Evolutionary conservation across 37 sponge, comb jelly and placozoan species (phyloP), one percentile per base, ranked within the genome.

Genomic region (Petrosia ficiformis): DNA sequence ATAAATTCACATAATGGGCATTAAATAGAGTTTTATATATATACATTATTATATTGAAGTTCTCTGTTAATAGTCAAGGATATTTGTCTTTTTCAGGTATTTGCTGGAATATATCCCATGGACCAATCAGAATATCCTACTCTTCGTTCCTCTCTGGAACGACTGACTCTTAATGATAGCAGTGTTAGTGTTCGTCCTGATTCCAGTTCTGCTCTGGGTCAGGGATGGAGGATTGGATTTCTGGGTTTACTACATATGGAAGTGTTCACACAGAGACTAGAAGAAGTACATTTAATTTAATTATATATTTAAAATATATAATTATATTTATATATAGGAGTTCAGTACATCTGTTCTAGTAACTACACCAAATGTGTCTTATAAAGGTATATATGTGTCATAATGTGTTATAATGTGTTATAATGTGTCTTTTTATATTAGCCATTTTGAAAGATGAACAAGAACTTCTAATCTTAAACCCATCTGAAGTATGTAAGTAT

Each of bases 161-260:
- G 92, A 65, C 81, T 95, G 66, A 80, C 84, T 6, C 90, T 95
- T 3, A 95, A 95, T 75, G 96, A 95, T 57, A 58, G 92, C 67
- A 95, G 96, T 80, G 96, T 95, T 21, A 5, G 54, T 10, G 69
- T 77, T n/a, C 28, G 59, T 36, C 73, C 36, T 44, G 78, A 77
- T 30, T 75, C 72, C 37, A 94, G 95, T 63, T 80, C 70, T 26
- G 91, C 89, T 14, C 80, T 98, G 48, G 99, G 99, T 5, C 90
- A 82, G 71, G 99, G 99, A 19, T 98, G 91, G 91, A 78, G 89
- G 61, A 72, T 94, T 21, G 99, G 99, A 22, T 98, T 98, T 60
- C 91, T 92, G 40, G 99, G 99, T 0, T 70, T 88, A 0, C 82
- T 98, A 0, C 99, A 98, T 71, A 86, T 95, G 88, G 99, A 98